phyloP scores from a whole-genome alignment of 2,888 invertebrate genomes.

The Pristionchus japonicus region DNA sequence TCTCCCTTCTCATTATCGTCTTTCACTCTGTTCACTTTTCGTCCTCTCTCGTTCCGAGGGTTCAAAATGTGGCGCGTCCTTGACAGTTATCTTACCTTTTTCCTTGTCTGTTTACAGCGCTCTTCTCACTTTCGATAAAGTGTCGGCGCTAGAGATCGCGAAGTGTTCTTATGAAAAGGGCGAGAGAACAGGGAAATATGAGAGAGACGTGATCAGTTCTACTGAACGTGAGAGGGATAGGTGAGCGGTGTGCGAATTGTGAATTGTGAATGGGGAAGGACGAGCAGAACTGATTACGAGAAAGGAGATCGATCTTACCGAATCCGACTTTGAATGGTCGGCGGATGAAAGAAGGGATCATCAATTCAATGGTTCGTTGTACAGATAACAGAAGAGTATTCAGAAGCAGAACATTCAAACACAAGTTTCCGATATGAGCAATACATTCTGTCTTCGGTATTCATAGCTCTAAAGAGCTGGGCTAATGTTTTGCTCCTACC shows the following conservation, averaged over 20 bases:
- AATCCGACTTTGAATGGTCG: background rate
- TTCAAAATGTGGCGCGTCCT: conserved; percentile 13
- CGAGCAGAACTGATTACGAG: background rate
- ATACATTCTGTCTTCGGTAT: too few species aligned
- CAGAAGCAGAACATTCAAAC: too few species aligned
- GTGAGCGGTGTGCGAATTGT: background rate
- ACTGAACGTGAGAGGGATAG: background rate
- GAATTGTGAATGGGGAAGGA: background rate
- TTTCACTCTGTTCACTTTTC: background rate
- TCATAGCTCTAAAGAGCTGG: too few species aligned
- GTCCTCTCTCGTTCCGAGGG: background rate
- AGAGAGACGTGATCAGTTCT: background rate
- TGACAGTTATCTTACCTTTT: background rate
- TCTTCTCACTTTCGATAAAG: background rate
- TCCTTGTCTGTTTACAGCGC: background rate
- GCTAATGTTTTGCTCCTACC: too few species aligned
- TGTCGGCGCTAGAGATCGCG: background rate
- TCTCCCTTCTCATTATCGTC: background rate
- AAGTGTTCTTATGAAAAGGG: background rate
- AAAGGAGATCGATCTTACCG: background rate
- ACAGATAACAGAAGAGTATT: background rate
- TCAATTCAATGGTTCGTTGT: background rate
- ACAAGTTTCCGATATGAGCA: too few species aligned
- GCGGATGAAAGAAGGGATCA: background rate
- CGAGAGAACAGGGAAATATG: background rate